A percentile compares a stretch with the other conserved stretches of the same genome.
These are phyloP conservation scores for Anolis apletophallus DNA, from an alignment of 2,797 vertebrate species.

Conservation along the genomic window DNA sequence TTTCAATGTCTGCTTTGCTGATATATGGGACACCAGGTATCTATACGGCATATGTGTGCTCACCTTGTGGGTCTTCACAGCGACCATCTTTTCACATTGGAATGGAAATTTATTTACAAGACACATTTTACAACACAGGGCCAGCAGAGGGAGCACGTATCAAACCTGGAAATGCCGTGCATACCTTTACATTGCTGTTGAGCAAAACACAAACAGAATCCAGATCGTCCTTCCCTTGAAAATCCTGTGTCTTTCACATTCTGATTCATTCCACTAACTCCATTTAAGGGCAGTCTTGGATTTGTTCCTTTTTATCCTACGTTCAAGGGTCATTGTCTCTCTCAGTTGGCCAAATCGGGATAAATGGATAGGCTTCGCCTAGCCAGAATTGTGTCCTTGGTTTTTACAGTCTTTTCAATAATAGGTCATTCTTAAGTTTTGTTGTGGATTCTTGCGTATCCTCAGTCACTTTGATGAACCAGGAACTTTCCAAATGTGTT, in stretches of 20 bases:
- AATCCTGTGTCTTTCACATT: neutral
- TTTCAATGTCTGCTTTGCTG: neutral
- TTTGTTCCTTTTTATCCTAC: neutral
- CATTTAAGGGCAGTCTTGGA: neutral
- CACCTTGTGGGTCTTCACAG: neutral
- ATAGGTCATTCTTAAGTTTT: no score
- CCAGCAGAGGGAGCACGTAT: constrained; percentile 3
- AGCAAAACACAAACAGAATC: neutral
- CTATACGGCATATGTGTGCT: no score
- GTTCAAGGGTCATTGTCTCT: neutral
- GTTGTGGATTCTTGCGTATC: no score
- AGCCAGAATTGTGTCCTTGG: no score
- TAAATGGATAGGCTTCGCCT: neutral
- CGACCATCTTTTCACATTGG: neutral
- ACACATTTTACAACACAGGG: neutral
- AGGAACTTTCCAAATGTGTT: no score
- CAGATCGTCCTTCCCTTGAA: neutral
- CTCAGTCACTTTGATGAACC: no score
- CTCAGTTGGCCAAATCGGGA: neutral
- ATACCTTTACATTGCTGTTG: neutral
- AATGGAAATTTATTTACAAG: neutral
- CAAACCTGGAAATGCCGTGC: neutral
- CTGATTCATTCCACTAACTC: neutral
- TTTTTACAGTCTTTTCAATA: no score
- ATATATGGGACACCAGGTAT: neutral